Base-by-base conservation (phyloP, 2,797 vertebrate species). In the Danio jaintianensis region DNA sequence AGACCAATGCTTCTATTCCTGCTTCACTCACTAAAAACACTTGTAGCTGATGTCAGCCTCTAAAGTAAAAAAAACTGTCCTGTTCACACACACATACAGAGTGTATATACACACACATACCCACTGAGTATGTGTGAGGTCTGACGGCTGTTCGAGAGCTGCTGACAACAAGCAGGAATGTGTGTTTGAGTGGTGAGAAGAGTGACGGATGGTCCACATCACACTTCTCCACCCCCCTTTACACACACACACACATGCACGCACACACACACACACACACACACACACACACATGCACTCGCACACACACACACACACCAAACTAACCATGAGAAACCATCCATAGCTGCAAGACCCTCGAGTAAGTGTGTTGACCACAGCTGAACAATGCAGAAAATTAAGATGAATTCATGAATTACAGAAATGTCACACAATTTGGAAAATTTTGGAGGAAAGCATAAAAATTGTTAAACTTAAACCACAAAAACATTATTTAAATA, bases 71-170 rank as follows among this genome's bases (percentile, higher is more conserved):
- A 71, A 71, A 55, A 13, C 1, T 0, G 42, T 73, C 13, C 36
- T 29, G 48, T 72, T 45, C 72, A 62, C 56, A 75, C 56, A 50
- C 7, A 48, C 40, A 47, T 12, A 47, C 42, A 36, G 53, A 50
- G 40, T 52, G 16, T 40, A 75, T 15, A 70, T 18, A 62, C 50
- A 76, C 45, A 72, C 66, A 75, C 81, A 67, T 36, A 12, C 71
- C 61, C 56, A 36, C 58, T 43, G 70, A 68, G 78, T 84, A 83
- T 58, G 48, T 73, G 67, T 79, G 83, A 84, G 62, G 75, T 75
- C 73, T 77, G 73, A 29, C 59, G 55, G 29, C 53, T 59, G 53
- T 56, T 76, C 1, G 20, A 83, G 75, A 83, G 52, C 43, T 29
- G 75, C 13, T 73, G 81, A 79, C 75, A 83, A 64, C 47, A 48